Evolutionary conservation across 2,888 invertebrate species (phyloP).

Genomic region (Cyclophora punctaria): DNA sequence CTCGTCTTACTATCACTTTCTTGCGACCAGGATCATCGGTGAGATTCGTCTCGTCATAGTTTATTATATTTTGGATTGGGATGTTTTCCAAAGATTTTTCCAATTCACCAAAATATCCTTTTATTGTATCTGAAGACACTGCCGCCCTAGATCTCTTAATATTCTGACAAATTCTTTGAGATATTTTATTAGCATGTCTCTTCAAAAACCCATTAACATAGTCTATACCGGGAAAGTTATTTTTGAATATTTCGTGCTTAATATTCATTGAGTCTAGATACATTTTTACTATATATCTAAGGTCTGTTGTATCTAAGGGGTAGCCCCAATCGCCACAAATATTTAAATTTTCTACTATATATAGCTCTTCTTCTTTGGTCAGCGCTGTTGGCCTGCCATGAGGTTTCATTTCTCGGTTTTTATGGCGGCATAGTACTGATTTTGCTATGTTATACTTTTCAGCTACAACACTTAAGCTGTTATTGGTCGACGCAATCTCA

Average conservation of each 20-base stretch:
- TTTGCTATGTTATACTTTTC: slow-evolving; percentile 9
- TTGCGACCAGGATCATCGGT: too few relatives aligned
- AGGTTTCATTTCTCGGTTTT: slow-evolving; percentile 6
- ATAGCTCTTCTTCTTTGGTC: slow-evolving; percentile 6
- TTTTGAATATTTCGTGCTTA: slow-evolving; percentile 11
- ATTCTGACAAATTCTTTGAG: slow-evolving; percentile 20
- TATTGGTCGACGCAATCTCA: too few relatives aligned
- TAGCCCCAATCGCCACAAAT: slow-evolving; percentile 19
- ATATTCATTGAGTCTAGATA: slow-evolving; percentile 13
- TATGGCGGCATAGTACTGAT: slow-evolving; percentile 4
- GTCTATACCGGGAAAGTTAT: slow-evolving; percentile 19
- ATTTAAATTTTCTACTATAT: slow-evolving; percentile 17
- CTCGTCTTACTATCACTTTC: too few relatives aligned
- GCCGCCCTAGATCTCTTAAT: too few relatives aligned
- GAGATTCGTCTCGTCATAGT: too few relatives aligned
- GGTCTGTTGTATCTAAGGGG: slow-evolving; percentile 13
- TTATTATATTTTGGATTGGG: too few relatives aligned
- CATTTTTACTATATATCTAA: slow-evolving; percentile 13
- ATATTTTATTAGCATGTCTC: slow-evolving; percentile 18
- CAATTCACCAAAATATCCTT: too few relatives aligned
- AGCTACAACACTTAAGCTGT: too few relatives aligned
- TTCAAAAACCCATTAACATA: slow-evolving; percentile 17
- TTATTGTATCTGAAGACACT: too few relatives aligned
- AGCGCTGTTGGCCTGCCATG: slow-evolving; percentile 14
- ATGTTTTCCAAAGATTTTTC: too few relatives aligned